Conservation (phyloP, 2,888 invertebrate species). For the Bedellia somnulentella region DNA sequence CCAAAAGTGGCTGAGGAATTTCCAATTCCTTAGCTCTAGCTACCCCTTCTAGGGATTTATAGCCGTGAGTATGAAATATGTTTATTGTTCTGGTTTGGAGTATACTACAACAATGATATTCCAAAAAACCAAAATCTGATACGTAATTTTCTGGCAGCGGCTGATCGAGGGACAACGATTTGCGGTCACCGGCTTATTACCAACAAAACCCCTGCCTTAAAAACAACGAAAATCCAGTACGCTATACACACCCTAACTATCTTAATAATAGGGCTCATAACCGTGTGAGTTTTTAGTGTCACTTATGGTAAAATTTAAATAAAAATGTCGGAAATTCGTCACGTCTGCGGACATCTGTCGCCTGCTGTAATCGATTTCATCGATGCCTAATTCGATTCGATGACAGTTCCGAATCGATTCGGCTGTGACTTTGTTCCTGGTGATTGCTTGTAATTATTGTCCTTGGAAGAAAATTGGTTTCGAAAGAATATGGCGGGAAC, state of each 20-base stretch:
- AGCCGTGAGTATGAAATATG: no score
- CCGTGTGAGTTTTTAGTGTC: no score
- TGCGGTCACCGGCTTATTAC: conserved; percentile 59
- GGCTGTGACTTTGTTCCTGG: conserved; percentile 18
- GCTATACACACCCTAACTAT: conserved; percentile 14
- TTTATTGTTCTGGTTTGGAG: no score
- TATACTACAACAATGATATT: conserved; percentile 4
- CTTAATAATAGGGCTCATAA: conserved; percentile 9
- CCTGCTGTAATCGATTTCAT: conserved; percentile 42
- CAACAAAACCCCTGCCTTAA: conserved; percentile 34
- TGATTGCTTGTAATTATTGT: conserved; percentile 44
- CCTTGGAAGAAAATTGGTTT: conserved; percentile 34
- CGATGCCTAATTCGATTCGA: conserved; percentile 55
- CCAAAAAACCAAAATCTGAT: conserved; percentile 15
- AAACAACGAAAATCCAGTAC: conserved; percentile 14
- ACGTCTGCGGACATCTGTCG: conserved; percentile 59
- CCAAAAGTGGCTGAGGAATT: no score
- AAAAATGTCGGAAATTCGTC: conserved; percentile 52
- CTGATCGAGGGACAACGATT: conserved; percentile 59
- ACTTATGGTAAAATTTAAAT: no score
- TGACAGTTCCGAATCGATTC: conserved; percentile 47
- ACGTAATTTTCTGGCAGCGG: conserved; percentile 56
- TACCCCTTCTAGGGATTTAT: no score
- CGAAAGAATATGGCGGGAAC: conserved; percentile 18
- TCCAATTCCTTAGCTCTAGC: no score